Percentiles rank a stretch among this genome's conserved stretches.
These are phyloP conservation scores for Gallinago nigripennis DNA, from an alignment of 2,797 vertebrate genomes.

Conservation along the genomic window DNA sequence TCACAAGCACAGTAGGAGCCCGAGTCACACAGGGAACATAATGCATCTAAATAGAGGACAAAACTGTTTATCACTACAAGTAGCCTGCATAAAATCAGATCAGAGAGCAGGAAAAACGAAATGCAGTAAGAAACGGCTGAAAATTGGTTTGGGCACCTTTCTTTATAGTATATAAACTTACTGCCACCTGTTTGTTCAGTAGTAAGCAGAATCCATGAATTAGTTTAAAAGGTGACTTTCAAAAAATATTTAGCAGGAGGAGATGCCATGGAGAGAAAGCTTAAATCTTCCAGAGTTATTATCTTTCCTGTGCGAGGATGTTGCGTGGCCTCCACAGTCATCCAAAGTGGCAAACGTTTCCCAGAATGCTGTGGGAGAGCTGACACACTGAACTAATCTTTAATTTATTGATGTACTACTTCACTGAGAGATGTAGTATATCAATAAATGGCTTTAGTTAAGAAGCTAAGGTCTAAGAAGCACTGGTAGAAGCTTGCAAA, in stretches of 20 bases:
- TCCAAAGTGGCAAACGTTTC: constrained; percentile 47
- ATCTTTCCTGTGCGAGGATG: not conserved
- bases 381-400: constrained; percentile 74
- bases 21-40: not conserved
- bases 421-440: constrained; percentile 64
- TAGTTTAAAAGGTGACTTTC: constrained; percentile 52
- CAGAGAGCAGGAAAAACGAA: not conserved
- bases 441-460: constrained; percentile 76
- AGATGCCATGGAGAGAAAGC: not conserved
- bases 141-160: not conserved
- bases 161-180: not conserved
- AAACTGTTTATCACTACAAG: not conserved
- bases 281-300: constrained; percentile 30
- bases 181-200: not conserved
- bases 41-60: constrained; percentile 1
- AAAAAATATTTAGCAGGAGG: constrained; percentile 23
- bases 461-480: constrained; percentile 73
- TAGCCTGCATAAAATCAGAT: constrained; percentile 23
- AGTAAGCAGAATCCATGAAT: not conserved
- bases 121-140: not conserved
- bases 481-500: constrained; percentile 43
- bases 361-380: constrained; percentile 62
- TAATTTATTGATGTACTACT: constrained; percentile 74
- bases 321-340: constrained; percentile 38
- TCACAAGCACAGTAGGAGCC: not conserved